A percentile compares a stretch with the other conserved stretches of the same genome.
Evolutionary conservation across 2,888 invertebrate species (phyloP).

Genomic region (Rhagonycha lutea): DNA sequence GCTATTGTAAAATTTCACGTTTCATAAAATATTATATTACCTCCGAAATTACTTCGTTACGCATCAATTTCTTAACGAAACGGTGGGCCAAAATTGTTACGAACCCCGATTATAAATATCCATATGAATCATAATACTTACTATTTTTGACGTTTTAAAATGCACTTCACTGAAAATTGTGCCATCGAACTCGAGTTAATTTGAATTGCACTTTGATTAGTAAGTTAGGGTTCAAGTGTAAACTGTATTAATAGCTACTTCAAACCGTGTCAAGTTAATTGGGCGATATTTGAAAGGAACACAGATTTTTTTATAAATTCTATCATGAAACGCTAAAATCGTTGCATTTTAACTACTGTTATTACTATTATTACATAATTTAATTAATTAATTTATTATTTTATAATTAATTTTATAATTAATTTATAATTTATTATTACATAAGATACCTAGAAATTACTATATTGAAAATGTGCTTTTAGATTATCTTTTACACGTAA

Average conservation of each 20-base stretch:
- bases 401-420: too few species aligned
- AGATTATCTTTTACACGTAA: too few species aligned
- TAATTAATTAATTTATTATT: too few species aligned
- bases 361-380: too few species aligned
- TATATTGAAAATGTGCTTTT: too few species aligned
- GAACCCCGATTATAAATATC: constrained; percentile 8
- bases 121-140: constrained; percentile 6
- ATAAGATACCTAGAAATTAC: too few species aligned
- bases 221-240: neutral
- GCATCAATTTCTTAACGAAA: neutral
- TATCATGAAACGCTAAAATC: too few species aligned
- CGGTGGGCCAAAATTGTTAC: neutral
- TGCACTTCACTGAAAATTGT: constrained; percentile 6
- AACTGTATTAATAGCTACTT: neutral
- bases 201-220: neutral
- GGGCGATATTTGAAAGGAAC: neutral
- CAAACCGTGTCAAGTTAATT: neutral
- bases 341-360: too few species aligned
- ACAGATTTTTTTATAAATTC: neutral
- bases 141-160: constrained; percentile 11
- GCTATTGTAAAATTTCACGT: neutral
- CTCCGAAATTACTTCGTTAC: neutral
- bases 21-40: neutral
- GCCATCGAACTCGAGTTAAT: neutral
- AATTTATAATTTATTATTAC: too few species aligned